These are phyloP conservation scores for Myxocyprinus asiaticus DNA, from an alignment of 2,113 vertebrate genomes.

Conservation along the genomic window DNA sequence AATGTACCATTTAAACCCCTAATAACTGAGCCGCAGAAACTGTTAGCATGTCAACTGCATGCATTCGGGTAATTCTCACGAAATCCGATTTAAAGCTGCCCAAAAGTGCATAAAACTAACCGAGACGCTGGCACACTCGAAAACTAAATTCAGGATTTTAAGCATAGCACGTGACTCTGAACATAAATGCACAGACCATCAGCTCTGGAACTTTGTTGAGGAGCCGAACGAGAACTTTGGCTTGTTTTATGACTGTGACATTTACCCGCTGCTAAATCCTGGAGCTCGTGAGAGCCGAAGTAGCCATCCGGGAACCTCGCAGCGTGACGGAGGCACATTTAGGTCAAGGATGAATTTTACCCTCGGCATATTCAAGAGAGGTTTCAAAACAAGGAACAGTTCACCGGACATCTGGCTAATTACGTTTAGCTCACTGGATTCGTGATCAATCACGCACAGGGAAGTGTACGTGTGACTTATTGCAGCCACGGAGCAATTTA, in stretches of 20 bases:
- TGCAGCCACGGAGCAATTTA: neutral
- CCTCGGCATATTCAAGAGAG: neutral
- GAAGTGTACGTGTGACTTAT: too few relatives aligned
- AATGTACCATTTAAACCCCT: too few relatives aligned
- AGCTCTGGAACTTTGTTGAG: neutral
- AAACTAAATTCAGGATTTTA: neutral
- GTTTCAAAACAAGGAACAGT: neutral
- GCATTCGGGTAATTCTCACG: too few relatives aligned
- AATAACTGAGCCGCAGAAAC: too few relatives aligned
- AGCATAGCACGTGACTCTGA: too few relatives aligned
- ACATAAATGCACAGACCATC: neutral
- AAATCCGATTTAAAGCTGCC: too few relatives aligned
- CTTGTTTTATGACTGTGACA: slow-evolving; percentile 13
- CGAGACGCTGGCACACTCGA: too few relatives aligned
- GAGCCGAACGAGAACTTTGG: neutral
- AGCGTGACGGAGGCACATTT: neutral
- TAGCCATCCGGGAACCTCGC: neutral
- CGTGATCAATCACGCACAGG: neutral
- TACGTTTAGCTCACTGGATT: neutral
- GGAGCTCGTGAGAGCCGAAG: neutral
- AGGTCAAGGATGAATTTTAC: slow-evolving; percentile 7
- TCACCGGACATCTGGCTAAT: neutral
- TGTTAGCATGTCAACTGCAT: too few relatives aligned
- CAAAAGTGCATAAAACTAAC: too few relatives aligned
- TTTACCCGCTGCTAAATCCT: neutral